Percentiles rank a stretch among this genome's conserved stretches.
phyloP scores from a whole-genome alignment of 2,888 invertebrate genomes.

The Spodoptera picta region DNA sequence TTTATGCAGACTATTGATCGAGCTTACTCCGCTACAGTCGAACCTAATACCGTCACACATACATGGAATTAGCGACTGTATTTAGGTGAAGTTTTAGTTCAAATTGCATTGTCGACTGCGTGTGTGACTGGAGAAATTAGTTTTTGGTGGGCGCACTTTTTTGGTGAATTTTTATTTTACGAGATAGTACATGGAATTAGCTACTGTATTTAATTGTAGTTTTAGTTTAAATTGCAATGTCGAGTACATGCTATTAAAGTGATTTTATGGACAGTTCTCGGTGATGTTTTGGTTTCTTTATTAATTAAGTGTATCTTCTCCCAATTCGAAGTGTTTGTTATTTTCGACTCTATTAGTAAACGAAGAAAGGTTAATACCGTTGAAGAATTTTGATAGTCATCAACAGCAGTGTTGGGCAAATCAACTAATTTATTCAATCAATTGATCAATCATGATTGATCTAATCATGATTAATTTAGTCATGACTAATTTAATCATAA shows the following conservation, averaged over 20 bases:
- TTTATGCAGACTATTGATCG: constrained; percentile 53
- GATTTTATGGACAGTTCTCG: no score
- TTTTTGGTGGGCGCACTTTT: constrained; percentile 3
- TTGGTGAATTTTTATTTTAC: constrained; percentile 14
- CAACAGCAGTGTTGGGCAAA: no score
- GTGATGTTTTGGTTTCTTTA: no score
- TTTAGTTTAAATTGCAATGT: constrained; percentile 10
- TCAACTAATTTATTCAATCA: no score
- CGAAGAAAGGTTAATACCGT: no score
- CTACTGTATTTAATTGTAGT: neutral
- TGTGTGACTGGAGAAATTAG: neutral
- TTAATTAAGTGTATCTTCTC: no score
- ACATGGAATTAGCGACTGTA: constrained; percentile 10
- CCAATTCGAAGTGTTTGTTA: no score
- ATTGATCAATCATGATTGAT: no score
- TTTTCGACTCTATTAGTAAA: no score
- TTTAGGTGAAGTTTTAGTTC: neutral
- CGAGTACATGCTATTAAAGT: neutral
- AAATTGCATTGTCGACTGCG: neutral
- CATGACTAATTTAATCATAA: no score
- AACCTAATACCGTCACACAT: constrained; percentile 29
- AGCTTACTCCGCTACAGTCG: constrained; percentile 16
- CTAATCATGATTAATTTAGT: no score
- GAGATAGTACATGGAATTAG: constrained; percentile 1
- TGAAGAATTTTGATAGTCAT: no score